Conservation (phyloP, 1,140 invertebrate species). For the Mycetomoellerius zeteki region DNA sequence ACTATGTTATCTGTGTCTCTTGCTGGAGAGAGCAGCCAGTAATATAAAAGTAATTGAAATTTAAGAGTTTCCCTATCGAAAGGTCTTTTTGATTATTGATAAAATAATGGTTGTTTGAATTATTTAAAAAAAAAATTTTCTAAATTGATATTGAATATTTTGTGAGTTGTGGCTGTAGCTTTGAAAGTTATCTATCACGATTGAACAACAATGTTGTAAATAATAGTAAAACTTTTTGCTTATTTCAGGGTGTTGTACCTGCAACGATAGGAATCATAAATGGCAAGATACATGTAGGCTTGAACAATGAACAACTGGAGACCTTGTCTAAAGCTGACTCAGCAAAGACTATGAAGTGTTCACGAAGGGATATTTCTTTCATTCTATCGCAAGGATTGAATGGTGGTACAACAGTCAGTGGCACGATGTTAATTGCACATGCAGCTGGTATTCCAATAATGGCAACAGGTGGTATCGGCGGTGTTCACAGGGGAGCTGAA, state of each 20-base stretch:
- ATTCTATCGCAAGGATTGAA: constrained; percentile 91
- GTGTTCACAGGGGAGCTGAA: constrained; percentile 96
- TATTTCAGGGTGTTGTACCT: constrained; percentile 93
- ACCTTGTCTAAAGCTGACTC: constrained; percentile 86
- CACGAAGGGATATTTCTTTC: constrained; percentile 94
- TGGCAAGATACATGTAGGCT: constrained; percentile 94
- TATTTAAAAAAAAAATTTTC: neutral
- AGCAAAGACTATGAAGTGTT: constrained; percentile 91
- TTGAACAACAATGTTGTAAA: neutral
- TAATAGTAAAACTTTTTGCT: constrained; percentile 9
- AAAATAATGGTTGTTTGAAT: neutral
- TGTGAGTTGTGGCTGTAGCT: neutral
- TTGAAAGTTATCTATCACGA: neutral
- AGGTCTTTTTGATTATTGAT: neutral
- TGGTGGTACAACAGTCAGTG: constrained; percentile 98
- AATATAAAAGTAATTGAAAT: neutral
- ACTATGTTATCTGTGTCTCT: no score
- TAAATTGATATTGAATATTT: neutral
- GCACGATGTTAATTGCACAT: constrained; percentile 95
- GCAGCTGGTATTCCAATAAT: constrained; percentile 95
- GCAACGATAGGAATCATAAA: constrained; percentile 97
- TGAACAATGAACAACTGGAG: constrained; percentile 89
- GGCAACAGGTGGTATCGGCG: constrained; percentile 96
- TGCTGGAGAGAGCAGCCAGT: no score
- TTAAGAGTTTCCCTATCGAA: neutral